A percentile compares a stretch with the other conserved stretches of the same genome.
phyloP scores from a whole-genome alignment of 2,113 vertebrate species.

The Mixornis gularis region DNA sequence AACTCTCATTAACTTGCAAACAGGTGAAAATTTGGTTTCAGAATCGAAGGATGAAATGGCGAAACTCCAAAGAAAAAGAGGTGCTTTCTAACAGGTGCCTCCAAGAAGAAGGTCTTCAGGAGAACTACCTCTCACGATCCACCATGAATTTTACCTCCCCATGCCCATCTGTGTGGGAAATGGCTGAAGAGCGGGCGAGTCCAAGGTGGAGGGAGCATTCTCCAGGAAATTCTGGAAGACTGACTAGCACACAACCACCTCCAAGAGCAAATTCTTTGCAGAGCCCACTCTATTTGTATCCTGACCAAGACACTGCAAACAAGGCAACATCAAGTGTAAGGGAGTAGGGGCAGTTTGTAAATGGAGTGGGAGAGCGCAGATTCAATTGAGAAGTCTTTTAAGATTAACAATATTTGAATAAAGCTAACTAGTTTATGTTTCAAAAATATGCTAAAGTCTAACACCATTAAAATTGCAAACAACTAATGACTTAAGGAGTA shows the following conservation, averaged over 20 bases:
- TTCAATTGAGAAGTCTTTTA: constrained; percentile 1
- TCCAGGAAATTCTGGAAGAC: constrained; percentile 64
- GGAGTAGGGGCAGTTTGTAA: not conserved
- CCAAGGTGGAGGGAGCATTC: constrained; percentile 65
- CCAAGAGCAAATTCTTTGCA: constrained; percentile 28
- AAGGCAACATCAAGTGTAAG: constrained; percentile 32
- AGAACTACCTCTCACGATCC: constrained; percentile 60
- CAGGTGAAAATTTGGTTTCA: constrained; percentile 99
- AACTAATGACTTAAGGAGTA: constrained; percentile 60
- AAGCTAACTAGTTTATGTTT: constrained; percentile 61
- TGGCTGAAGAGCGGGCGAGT: constrained; percentile 56
- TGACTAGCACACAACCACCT: not conserved
- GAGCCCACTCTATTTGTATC: constrained; percentile 52
- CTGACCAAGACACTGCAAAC: constrained; percentile 41
- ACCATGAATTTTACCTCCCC: constrained; percentile 59
- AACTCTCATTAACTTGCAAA: constrained; percentile 46
- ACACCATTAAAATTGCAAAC: constrained; percentile 39
- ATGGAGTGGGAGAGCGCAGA: not conserved
- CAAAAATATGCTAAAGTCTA: constrained; percentile 61
- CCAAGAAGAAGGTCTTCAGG: constrained; percentile 68
- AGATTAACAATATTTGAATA: constrained; percentile 58
- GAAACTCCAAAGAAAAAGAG: constrained; percentile 96
- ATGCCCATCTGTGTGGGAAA: constrained; percentile 58
- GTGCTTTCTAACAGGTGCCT: constrained; percentile 72
- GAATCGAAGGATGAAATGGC: constrained; percentile 97